phyloP scores from a whole-genome alignment of 2,888 invertebrate genomes.

The Nebria salina region DNA sequence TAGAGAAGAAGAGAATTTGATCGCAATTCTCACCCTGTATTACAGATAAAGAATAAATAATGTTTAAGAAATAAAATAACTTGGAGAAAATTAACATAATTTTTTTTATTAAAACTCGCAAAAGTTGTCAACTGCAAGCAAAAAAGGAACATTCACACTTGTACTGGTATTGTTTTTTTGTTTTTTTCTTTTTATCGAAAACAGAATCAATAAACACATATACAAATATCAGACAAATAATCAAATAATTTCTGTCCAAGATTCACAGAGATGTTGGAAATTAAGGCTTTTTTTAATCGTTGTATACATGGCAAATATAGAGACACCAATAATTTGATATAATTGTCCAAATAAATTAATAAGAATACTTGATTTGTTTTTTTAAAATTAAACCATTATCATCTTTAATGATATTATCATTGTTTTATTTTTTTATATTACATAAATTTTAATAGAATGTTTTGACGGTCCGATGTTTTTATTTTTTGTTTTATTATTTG shows the following conservation, averaged over 20 bases:
- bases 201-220: constrained; percentile 20
- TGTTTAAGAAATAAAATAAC: constrained; percentile 14
- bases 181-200: constrained; percentile 3
- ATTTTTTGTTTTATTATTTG: background rate
- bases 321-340: background rate
- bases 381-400: constrained; percentile 12
- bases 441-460: constrained; percentile 13
- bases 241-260: constrained; percentile 15
- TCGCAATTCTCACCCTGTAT: background rate
- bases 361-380: constrained; percentile 14
- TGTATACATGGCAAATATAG: constrained; percentile 38
- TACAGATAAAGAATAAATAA: background rate
- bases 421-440: constrained; percentile 9
- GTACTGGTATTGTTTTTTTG: constrained; percentile 17
- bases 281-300: constrained; percentile 14
- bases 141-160: constrained; percentile 27
- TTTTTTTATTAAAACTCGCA: constrained; percentile 36
- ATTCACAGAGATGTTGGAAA: constrained; percentile 8
- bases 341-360: constrained; percentile 3
- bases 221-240: constrained; percentile 23
- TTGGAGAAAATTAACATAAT: constrained; percentile 30
- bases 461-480: constrained; percentile 16
- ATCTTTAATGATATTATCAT: constrained; percentile 9
- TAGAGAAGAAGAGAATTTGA: too few species aligned
- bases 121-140: constrained; percentile 18